Conservation (phyloP, 2,888 invertebrate genomes). For the Lamellibrachia columna region DNA sequence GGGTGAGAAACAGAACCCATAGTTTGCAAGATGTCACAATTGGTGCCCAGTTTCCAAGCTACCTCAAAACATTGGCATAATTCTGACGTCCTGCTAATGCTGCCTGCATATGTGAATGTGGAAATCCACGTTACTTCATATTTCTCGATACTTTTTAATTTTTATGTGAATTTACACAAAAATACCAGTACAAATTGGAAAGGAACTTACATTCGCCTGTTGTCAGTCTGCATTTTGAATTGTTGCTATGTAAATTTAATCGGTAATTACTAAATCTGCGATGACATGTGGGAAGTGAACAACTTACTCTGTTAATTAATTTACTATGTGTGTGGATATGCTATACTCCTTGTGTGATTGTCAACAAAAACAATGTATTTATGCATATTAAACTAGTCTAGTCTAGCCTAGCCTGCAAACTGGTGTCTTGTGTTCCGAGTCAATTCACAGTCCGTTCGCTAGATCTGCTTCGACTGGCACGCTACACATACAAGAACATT, state of each 20-base stretch:
- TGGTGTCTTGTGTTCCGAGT: background rate
- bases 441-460: background rate
- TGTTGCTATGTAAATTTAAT: background rate
- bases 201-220: background rate
- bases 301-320: background rate
- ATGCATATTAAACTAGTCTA: conserved; percentile 16
- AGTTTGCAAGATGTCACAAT: background rate
- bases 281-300: background rate
- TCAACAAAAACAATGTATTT: background rate
- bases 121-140: background rate
- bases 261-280: background rate
- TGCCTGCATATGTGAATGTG: no score
- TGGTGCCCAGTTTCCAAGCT: background rate
- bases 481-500: background rate
- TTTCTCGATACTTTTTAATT: background rate
- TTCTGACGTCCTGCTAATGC: background rate
- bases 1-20: background rate
- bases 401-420: conserved; percentile 16
- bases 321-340: background rate
- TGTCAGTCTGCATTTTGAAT: background rate
- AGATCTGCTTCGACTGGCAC: background rate
- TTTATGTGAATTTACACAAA: background rate
- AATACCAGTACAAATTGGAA: background rate
- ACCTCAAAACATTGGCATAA: background rate
- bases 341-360: conserved; percentile 8